Percentiles rank a stretch among this genome's conserved stretches.
These are phyloP conservation scores for Prunella fulvescens DNA, from an alignment of 2,113 vertebrate species.

Conservation along the genomic window DNA sequence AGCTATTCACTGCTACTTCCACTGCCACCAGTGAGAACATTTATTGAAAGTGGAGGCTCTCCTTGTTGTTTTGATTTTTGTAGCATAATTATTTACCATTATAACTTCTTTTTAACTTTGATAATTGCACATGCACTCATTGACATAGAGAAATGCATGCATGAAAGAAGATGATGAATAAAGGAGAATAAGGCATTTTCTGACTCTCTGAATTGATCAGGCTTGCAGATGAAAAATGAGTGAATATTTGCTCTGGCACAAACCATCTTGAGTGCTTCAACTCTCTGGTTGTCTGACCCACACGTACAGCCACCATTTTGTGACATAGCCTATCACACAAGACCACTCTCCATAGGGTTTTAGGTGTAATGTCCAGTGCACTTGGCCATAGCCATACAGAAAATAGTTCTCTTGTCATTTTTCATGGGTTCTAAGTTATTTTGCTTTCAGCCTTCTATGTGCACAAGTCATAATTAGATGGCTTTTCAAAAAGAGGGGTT, in stretches of 20 bases:
- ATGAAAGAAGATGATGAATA: background rate
- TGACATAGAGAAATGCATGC: background rate
- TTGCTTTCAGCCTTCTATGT: background rate
- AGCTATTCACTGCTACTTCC: background rate
- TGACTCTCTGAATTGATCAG: background rate
- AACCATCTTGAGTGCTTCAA: background rate
- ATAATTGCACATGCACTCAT: background rate
- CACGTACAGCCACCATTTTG: background rate
- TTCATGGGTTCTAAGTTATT: background rate
- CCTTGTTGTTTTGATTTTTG: background rate
- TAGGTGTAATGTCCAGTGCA: too few species aligned
- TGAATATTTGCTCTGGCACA: background rate
- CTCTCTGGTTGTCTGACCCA: background rate
- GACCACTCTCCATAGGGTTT: background rate
- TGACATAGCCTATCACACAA: background rate
- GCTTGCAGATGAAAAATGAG: background rate
- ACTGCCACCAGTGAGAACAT: background rate
- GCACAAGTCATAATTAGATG: background rate
- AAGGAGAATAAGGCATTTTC: background rate
- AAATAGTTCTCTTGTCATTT: background rate
- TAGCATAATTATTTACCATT: background rate
- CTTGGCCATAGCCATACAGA: background rate
- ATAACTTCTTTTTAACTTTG: background rate
- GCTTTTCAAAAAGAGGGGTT: background rate
- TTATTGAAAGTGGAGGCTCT: background rate